Percentiles rank a stretch among this genome's conserved stretches.
Conservation (phyloP, 1,140 invertebrate genomes). For the Batillaria attramentaria region DNA sequence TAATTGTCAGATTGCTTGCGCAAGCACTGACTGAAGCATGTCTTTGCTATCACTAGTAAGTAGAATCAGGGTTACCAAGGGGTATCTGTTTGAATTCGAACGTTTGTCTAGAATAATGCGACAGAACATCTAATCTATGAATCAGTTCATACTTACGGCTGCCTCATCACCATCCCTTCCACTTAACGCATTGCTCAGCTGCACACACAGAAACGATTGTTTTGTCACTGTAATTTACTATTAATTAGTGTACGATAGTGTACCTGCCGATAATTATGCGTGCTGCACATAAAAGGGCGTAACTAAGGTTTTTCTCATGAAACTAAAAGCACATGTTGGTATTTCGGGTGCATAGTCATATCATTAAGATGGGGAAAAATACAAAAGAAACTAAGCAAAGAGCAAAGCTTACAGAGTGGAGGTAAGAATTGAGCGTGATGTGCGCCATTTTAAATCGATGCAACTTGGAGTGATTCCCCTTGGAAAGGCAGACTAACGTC, state of each 20-base stretch:
- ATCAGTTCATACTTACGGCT: conserved; percentile 23
- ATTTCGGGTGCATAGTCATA: too few relatives aligned
- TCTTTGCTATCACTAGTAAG: too few relatives aligned
- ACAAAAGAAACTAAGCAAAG: not conserved
- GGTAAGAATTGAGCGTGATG: conserved; percentile 40
- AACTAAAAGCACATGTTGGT: not conserved
- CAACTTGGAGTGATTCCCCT: conserved; percentile 27
- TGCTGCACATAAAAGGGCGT: not conserved
- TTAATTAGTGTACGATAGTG: not conserved
- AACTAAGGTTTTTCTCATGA: not conserved
- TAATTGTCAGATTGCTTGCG: too few relatives aligned
- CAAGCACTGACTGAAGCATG: too few relatives aligned
- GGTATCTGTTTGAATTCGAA: too few relatives aligned
- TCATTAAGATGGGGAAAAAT: not conserved
- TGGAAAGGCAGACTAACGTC: not conserved
- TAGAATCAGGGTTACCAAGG: too few relatives aligned
- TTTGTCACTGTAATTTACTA: not conserved
- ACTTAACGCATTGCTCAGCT: conserved; percentile 39
- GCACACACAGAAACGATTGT: too few relatives aligned
- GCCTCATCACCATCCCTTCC: conserved; percentile 24
- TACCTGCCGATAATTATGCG: not conserved
- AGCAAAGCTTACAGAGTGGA: conserved; percentile 38
- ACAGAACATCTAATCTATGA: not conserved
- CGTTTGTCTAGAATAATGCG: too few relatives aligned
- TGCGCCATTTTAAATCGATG: conserved; percentile 42